A percentile compares a stretch with the other conserved stretches of the same genome.
phyloP scores from a whole-genome alignment of 2,797 vertebrate species.

The Nyctalus aviator region DNA sequence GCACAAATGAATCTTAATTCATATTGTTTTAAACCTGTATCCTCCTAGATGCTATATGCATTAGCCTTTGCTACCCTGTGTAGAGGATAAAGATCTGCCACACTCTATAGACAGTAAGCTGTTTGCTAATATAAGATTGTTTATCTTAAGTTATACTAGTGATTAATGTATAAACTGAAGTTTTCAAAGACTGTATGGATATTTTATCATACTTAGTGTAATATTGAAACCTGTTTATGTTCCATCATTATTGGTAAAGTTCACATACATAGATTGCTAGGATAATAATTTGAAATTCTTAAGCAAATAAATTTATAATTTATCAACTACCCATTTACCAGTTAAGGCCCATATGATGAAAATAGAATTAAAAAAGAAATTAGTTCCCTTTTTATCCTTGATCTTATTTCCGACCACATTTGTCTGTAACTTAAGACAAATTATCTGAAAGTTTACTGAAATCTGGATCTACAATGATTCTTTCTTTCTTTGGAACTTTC shows the following conservation, averaged over 20 bases:
- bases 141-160: background rate
- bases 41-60: background rate
- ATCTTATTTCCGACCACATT: background rate
- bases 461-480: background rate
- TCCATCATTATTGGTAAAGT: constrained; percentile 11
- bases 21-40: constrained; percentile 1
- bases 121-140: background rate
- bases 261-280: background rate
- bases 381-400: background rate
- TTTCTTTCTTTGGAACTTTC: constrained; percentile 42
- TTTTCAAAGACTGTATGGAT: background rate
- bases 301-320: background rate
- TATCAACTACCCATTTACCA: background rate
- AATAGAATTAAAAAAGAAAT: background rate
- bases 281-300: constrained; percentile 5
- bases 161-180: background rate
- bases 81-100: background rate
- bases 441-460: constrained; percentile 14
- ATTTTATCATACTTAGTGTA: background rate
- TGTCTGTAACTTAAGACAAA: background rate
- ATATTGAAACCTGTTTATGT: background rate
- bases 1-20: constrained; percentile 4
- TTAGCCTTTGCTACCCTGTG: background rate
- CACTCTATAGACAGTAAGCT: background rate
- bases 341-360: background rate